These are phyloP conservation scores for Nothoprocta pentlandii DNA, from an alignment of 2,113 vertebrate genomes.

Conservation along the genomic window DNA sequence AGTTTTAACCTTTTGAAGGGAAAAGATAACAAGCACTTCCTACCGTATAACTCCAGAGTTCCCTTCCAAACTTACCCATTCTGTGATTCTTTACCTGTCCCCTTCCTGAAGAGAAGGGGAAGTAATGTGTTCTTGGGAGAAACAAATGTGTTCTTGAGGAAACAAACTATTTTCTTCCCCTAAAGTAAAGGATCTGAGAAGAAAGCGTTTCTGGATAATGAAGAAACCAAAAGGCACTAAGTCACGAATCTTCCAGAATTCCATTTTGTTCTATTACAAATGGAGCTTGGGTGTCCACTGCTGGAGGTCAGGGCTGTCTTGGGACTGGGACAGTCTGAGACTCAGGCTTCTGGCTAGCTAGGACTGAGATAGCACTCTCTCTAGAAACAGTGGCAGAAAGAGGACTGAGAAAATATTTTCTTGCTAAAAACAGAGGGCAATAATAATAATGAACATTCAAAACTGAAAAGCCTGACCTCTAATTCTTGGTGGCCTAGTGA, in stretches of 20 bases:
- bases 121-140: not conserved
- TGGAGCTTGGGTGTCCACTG: not conserved
- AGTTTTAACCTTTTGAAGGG: not conserved
- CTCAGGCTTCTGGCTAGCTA: not conserved
- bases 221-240: not conserved
- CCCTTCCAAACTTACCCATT: too few relatives aligned
- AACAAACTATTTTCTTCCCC: not conserved
- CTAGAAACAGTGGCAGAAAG: not conserved
- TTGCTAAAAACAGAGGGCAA: not conserved
- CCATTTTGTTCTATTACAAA: not conserved
- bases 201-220: not conserved
- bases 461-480: not conserved
- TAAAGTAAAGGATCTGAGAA: not conserved
- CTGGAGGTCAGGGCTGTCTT: not conserved
- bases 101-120: not conserved
- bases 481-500: not conserved
- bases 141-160: not conserved
- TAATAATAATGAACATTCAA: not conserved
- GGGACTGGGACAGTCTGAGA: not conserved
- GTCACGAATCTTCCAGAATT: not conserved
- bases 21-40: not conserved
- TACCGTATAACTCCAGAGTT: not conserved
- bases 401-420: not conserved
- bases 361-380: not conserved
- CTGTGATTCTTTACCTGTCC: not conserved